Conservation (phyloP, 2,113 vertebrate genomes). For the Lonchura striata region DNA sequence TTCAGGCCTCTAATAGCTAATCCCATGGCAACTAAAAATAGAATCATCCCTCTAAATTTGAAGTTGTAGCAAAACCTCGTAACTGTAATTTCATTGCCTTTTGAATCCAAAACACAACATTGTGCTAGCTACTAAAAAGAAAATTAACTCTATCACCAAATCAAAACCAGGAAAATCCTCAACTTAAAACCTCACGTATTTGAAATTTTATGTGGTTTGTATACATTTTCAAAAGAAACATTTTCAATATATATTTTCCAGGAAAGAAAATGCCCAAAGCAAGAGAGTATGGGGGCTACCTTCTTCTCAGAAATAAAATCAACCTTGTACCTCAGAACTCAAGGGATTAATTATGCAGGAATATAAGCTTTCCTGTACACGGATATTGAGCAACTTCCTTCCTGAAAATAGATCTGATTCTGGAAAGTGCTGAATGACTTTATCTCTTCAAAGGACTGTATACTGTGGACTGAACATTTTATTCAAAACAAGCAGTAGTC, state of each 20-base stretch:
- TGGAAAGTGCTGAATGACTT: not conserved
- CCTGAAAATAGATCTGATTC: not conserved
- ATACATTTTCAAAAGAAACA: not conserved
- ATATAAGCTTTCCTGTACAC: not conserved
- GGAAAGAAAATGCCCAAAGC: not conserved
- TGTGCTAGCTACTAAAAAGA: not conserved
- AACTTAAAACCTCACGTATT: not conserved
- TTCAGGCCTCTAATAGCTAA: not conserved
- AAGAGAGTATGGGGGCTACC: not conserved
- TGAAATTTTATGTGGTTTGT: not conserved
- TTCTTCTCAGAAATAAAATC: constrained; percentile 11
- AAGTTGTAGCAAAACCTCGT: not conserved
- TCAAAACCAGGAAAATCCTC: not conserved
- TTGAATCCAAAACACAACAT: not conserved
- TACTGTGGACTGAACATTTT: not conserved
- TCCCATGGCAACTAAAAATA: not conserved
- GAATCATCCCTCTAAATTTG: not conserved
- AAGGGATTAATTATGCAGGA: not conserved
- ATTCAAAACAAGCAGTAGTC: not conserved
- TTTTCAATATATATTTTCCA: not conserved
- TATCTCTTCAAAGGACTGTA: not conserved
- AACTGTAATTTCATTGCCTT: not conserved
- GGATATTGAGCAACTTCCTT: constrained; percentile 6
- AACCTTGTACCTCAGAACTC: not conserved
- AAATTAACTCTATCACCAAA: not conserved